phyloP scores from a whole-genome alignment of 2,797 vertebrate genomes.

The Luscinia luscinia region DNA sequence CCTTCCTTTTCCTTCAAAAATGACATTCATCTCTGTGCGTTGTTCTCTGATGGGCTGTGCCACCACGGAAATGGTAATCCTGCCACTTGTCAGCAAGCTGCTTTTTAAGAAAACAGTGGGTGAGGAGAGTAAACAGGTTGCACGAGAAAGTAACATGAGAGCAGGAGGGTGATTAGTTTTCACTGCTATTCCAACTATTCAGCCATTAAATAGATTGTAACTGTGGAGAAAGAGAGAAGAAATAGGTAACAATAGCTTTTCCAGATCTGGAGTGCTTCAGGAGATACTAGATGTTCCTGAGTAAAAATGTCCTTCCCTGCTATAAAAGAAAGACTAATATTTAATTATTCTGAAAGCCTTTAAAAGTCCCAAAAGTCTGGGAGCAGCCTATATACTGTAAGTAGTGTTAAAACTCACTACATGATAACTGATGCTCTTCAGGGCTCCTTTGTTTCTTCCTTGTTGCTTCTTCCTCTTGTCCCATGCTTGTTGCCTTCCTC shows the following conservation, averaged over 20 bases:
- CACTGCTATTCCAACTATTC: not conserved
- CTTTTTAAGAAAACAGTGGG: not conserved
- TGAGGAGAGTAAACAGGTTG: not conserved
- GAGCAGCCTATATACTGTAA: not conserved
- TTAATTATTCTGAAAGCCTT: not conserved
- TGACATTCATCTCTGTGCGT: not conserved
- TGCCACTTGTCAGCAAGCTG: not conserved
- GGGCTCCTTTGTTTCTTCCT: not conserved
- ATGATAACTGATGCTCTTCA: not conserved
- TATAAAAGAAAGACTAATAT: not conserved
- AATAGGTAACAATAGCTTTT: not conserved
- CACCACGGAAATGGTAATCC: not conserved
- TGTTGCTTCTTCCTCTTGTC: not conserved
- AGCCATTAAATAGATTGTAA: not conserved
- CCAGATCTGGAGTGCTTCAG: not conserved
- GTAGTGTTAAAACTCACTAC: not conserved
- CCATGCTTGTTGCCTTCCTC: not conserved
- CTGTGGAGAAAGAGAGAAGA: not conserved
- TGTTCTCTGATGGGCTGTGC: slow-evolving; percentile 20
- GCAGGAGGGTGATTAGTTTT: not conserved
- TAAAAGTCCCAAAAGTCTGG: not conserved
- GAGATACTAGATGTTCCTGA: not conserved
- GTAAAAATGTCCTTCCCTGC: not conserved
- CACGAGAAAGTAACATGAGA: not conserved
- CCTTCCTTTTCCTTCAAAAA: not conserved